Conservation (phyloP, 2,888 invertebrate species). For the Drosophila eohydei region DNA sequence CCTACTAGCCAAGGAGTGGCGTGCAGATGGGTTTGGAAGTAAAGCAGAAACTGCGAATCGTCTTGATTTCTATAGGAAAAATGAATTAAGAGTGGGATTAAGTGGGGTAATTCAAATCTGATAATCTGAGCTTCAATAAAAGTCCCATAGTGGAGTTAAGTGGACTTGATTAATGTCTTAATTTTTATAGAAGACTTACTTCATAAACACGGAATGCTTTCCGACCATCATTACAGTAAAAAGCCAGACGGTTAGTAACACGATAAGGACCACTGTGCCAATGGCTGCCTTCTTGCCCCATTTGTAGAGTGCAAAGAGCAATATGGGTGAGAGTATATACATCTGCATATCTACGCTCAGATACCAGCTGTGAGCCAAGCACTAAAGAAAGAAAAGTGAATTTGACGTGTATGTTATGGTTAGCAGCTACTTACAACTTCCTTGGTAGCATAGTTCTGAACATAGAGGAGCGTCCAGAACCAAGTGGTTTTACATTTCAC, state of each 20-base stretch:
- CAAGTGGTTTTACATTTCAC: slow-evolving; percentile 79
- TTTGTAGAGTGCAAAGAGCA: slow-evolving; percentile 85
- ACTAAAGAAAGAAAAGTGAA: slow-evolving; percentile 66
- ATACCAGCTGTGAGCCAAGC: slow-evolving; percentile 86
- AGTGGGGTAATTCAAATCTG: too few species aligned
- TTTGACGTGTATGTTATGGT: neutral
- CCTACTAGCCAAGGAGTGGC: slow-evolving; percentile 77
- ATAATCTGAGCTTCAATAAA: too few species aligned
- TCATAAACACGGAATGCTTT: slow-evolving; percentile 40
- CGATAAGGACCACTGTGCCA: slow-evolving; percentile 57
- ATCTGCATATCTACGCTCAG: slow-evolving; percentile 87
- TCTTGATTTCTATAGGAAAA: neutral
- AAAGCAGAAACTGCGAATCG: slow-evolving; percentile 28
- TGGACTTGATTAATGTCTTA: too few species aligned
- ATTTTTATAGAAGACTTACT: slow-evolving; percentile 28
- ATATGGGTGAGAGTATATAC: slow-evolving; percentile 86
- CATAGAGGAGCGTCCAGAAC: slow-evolving; percentile 85
- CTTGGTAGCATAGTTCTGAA: slow-evolving; percentile 84
- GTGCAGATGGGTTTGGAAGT: slow-evolving; percentile 71
- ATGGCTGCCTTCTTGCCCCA: slow-evolving; percentile 71
- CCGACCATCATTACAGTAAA: slow-evolving; percentile 69
- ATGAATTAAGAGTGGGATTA: neutral
- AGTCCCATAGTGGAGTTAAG: too few species aligned
- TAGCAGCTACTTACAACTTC: slow-evolving; percentile 63
- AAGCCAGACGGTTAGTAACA: slow-evolving; percentile 48